Evolutionary conservation across 2,797 vertebrate genomes (phyloP).

Genomic region (Scyliorhinus canicula): DNA sequence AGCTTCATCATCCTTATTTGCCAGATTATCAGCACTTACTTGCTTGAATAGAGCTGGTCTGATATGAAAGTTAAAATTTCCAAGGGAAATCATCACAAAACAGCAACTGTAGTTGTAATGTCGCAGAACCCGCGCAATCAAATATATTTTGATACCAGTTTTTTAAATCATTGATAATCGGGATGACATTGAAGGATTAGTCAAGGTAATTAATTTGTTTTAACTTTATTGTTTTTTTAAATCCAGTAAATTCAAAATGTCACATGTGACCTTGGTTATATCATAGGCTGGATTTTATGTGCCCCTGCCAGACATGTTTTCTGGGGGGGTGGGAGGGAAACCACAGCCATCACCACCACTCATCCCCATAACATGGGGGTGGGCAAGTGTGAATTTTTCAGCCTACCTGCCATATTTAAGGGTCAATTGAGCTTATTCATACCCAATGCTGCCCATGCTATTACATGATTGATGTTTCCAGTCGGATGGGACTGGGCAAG

Average conservation of each 20-base stretch:
- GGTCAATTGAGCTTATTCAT: too few relatives aligned
- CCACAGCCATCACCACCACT: too few relatives aligned
- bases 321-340: too few relatives aligned
- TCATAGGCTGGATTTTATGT: too few relatives aligned
- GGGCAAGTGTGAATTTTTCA: too few relatives aligned
- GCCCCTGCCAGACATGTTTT: too few relatives aligned
- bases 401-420: too few relatives aligned
- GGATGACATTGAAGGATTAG: neutral
- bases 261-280: neutral
- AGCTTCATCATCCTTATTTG: slow-evolving; percentile 13
- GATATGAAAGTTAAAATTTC: neutral
- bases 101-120: neutral
- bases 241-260: neutral
- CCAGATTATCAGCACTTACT: neutral
- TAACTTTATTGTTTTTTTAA: neutral
- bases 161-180: neutral
- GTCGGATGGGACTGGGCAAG: too few relatives aligned
- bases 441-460: too few relatives aligned
- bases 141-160: neutral
- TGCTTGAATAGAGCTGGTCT: neutral
- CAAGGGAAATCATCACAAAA: neutral
- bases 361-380: too few relatives aligned
- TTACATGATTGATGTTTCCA: too few relatives aligned
- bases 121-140: neutral
- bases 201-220: neutral